A percentile compares a stretch with the other conserved stretches of the same genome.
phyloP scores from a whole-genome alignment of 2,888 invertebrate genomes.

The Eilema caniola region DNA sequence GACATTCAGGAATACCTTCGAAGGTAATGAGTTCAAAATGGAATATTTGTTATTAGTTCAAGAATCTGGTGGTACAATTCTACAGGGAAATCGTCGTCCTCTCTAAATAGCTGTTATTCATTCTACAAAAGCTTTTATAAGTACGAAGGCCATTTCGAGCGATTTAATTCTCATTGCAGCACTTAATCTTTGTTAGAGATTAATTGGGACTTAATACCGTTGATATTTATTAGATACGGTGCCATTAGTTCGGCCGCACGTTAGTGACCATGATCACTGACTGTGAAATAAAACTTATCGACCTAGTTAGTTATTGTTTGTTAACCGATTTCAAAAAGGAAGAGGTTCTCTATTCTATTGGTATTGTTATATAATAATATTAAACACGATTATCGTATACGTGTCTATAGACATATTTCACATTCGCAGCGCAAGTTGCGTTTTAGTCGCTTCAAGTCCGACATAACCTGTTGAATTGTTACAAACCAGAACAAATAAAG shows the following conservation, averaged over 20 bases:
- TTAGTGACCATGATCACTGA: neutral
- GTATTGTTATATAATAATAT: no score
- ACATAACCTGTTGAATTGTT: no score
- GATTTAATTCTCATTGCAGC: constrained; percentile 7
- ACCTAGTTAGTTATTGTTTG: neutral
- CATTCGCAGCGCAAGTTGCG: no score
- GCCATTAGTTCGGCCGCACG: neutral
- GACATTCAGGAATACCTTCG: constrained; percentile 1
- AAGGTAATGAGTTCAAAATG: constrained; percentile 4
- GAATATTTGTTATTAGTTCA: neutral
- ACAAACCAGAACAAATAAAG: neutral
- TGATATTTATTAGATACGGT: constrained; percentile 9
- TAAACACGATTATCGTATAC: no score
- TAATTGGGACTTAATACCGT: constrained; percentile 14
- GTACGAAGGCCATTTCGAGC: constrained; percentile 1
- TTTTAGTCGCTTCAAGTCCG: no score
- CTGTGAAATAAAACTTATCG: neutral
- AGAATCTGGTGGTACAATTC: neutral
- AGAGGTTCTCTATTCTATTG: no score
- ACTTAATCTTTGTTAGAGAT: constrained; percentile 8
- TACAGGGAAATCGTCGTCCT: constrained; percentile 1
- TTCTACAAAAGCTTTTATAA: constrained; percentile 5
- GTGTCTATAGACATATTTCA: no score
- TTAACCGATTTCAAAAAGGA: neutral
- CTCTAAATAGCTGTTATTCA: constrained; percentile 6